phyloP scores from a whole-genome alignment of 2,797 vertebrate genomes.

The Pachyuromys duprasi region DNA sequence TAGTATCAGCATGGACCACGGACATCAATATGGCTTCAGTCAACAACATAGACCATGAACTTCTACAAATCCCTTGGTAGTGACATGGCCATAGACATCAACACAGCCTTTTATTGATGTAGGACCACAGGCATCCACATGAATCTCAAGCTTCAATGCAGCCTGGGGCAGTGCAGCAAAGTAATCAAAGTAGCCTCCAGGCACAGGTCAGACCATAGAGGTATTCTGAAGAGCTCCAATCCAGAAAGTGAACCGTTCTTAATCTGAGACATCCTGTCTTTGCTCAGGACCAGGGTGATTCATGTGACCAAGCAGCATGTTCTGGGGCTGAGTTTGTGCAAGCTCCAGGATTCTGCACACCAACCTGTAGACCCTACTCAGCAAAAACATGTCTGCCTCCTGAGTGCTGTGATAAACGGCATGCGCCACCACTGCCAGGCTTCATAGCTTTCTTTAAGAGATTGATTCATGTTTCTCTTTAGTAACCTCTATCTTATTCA shows the following conservation, averaged over 20 bases:
- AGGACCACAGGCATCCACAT: neutral
- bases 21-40: too few relatives aligned
- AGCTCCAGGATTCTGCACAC: neutral
- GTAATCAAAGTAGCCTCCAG: neutral
- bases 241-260: neutral
- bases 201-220: neutral
- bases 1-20: too few relatives aligned
- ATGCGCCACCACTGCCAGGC: neutral
- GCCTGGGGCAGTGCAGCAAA: neutral
- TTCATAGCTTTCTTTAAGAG: neutral
- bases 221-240: neutral
- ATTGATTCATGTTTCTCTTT: neutral
- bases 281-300: neutral
- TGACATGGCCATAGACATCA: too few relatives aligned
- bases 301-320: neutral
- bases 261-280: neutral
- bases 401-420: too few relatives aligned
- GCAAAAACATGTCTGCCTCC: neutral
- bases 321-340: neutral
- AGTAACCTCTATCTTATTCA: neutral
- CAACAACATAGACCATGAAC: too few relatives aligned
- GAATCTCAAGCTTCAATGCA: neutral
- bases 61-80: too few relatives aligned
- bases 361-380: neutral
- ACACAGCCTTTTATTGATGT: neutral